Conservation (phyloP, 2,113 vertebrate genomes). For the Nematolebias whitei region DNA sequence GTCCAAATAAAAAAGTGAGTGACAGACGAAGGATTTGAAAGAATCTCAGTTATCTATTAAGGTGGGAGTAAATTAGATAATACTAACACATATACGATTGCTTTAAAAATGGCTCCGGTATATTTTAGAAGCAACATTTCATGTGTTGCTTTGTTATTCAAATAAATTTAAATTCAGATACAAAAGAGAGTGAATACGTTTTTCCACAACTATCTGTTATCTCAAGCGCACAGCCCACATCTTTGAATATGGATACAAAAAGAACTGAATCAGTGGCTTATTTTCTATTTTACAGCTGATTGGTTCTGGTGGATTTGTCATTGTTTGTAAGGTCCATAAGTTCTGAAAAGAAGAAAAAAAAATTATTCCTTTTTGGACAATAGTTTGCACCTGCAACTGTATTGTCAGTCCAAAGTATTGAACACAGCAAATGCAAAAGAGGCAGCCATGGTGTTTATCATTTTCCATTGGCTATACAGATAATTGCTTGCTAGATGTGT, state of each 20-base stretch:
- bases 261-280: slow-evolving; percentile 41
- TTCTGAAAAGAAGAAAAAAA: slow-evolving; percentile 45
- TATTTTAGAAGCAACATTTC: slow-evolving; percentile 34
- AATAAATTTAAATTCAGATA: slow-evolving; percentile 50
- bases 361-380: slow-evolving; percentile 39
- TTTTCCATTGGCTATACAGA: not conserved
- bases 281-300: slow-evolving; percentile 47
- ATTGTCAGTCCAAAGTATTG: not conserved
- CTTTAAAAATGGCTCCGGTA: slow-evolving; percentile 40
- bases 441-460: not conserved
- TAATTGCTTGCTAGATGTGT: not conserved
- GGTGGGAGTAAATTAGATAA: slow-evolving; percentile 28
- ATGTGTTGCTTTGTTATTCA: slow-evolving; percentile 59
- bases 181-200: slow-evolving; percentile 49
- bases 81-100: slow-evolving; percentile 36
- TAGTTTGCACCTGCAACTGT: slow-evolving; percentile 32
- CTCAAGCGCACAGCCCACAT: slow-evolving; percentile 62
- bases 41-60: slow-evolving; percentile 26
- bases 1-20: slow-evolving; percentile 36
- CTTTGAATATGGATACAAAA: slow-evolving; percentile 64
- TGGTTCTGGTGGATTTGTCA: slow-evolving; percentile 46
- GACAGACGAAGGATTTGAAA: slow-evolving; percentile 34
- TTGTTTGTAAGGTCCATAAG: slow-evolving; percentile 28
- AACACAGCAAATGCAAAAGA: slow-evolving; percentile 23
- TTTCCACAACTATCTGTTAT: slow-evolving; percentile 65